phyloP scores from a whole-genome alignment of 2,797 vertebrate genomes.

The Pipistrellus nathusii region DNA sequence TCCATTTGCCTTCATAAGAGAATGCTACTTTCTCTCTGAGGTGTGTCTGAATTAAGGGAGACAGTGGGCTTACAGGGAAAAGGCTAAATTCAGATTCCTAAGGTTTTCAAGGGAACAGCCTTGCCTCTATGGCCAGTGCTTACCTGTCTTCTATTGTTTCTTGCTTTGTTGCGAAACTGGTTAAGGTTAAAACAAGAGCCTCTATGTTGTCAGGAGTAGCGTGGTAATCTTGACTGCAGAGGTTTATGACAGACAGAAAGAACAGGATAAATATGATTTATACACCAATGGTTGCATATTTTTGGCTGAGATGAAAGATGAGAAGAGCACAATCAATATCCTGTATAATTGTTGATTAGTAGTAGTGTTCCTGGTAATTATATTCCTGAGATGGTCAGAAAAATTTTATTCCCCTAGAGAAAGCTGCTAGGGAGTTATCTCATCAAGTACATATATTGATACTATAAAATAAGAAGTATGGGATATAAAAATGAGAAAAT shows the following conservation, averaged over 20 bases:
- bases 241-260: slow-evolving; percentile 15
- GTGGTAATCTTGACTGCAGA: slow-evolving; percentile 1
- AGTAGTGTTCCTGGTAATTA: slow-evolving; percentile 66
- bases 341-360: slow-evolving; percentile 73
- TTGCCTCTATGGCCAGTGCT: not conserved
- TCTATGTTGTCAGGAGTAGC: not conserved
- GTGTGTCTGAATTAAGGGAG: not conserved
- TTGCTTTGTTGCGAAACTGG: not conserved
- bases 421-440: slow-evolving; percentile 49
- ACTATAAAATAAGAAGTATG: slow-evolving; percentile 74
- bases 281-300: slow-evolving; percentile 37
- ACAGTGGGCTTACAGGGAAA: not conserved
- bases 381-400: slow-evolving; percentile 61
- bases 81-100: not conserved
- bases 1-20: not conserved
- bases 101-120: not conserved
- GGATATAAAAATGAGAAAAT: slow-evolving; percentile 75
- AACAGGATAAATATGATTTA: slow-evolving; percentile 35
- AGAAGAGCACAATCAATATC: slow-evolving; percentile 62
- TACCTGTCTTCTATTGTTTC: not conserved
- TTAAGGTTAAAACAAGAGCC: not conserved
- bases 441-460: slow-evolving; percentile 39
- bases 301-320: slow-evolving; percentile 57
- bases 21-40: not conserved
- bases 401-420: slow-evolving; percentile 59